A percentile compares a stretch with the other conserved stretches of the same genome.
Evolutionary conservation across 2,888 invertebrate species (phyloP).

Genomic region (Andricus curvator): DNA sequence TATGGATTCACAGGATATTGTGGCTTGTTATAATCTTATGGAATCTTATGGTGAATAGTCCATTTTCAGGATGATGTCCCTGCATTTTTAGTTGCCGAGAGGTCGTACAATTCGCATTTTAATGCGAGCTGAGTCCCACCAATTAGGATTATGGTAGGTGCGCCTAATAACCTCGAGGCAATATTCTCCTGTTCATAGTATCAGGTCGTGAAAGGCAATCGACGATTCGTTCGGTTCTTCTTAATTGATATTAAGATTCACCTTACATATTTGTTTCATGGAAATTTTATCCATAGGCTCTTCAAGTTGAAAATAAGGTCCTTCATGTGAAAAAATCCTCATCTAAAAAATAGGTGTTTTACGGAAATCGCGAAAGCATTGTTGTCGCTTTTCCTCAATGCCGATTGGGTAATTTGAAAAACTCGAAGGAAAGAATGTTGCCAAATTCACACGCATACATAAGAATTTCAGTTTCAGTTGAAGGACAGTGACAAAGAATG

Average conservation of each 20-base stretch:
- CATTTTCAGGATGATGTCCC: neutral
- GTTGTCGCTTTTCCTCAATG: too few relatives aligned
- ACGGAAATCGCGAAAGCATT: too few relatives aligned
- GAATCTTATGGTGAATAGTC: neutral
- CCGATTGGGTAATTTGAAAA: too few relatives aligned
- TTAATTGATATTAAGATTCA: neutral
- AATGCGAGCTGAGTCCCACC: neutral
- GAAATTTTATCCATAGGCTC: neutral
- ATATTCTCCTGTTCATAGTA: neutral
- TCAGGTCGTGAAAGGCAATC: slow-evolving; percentile 7
- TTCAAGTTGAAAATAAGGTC: neutral
- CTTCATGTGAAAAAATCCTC: neutral
- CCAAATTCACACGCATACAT: too few relatives aligned
- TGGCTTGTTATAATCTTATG: neutral
- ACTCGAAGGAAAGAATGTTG: too few relatives aligned
- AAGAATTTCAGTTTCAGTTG: too few relatives aligned
- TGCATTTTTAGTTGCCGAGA: neutral
- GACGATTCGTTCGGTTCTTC: neutral
- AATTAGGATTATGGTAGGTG: neutral
- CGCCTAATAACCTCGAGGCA: neutral
- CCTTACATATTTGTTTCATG: neutral
- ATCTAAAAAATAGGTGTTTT: too few relatives aligned
- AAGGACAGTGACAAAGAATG: too few relatives aligned
- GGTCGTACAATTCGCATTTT: neutral
- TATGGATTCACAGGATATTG: neutral